phyloP scores from a whole-genome alignment of 2,113 vertebrate genomes.

The Cichladusa arquata region DNA sequence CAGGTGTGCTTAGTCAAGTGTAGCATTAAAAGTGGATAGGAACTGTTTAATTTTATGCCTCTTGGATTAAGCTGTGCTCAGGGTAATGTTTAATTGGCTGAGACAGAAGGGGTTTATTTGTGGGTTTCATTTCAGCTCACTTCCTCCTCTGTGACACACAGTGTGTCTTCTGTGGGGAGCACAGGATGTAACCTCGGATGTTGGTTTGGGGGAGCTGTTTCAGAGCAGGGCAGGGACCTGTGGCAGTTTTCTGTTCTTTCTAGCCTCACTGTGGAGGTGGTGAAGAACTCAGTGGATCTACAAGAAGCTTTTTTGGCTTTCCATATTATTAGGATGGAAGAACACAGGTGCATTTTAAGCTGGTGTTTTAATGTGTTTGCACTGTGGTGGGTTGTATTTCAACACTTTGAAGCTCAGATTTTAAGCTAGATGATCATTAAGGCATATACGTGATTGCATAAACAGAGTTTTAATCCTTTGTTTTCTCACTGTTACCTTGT shows the following conservation, averaged over 20 bases:
- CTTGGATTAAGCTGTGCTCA: not conserved
- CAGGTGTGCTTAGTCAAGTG: not conserved
- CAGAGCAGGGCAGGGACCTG: no score
- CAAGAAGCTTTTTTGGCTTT: not conserved
- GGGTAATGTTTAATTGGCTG: not conserved
- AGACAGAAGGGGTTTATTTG: not conserved
- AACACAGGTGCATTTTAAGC: not conserved
- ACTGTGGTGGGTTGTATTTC: not conserved
- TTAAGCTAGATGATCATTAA: not conserved
- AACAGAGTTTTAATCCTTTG: not conserved
- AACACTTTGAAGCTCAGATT: not conserved
- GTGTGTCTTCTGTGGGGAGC: rapidly evolving
- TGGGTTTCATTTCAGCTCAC: not conserved
- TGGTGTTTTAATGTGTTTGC: not conserved
- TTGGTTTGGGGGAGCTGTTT: not conserved
- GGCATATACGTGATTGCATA: not conserved
- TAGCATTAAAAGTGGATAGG: not conserved
- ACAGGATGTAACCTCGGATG: rapidly evolving
- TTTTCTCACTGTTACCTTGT: not conserved
- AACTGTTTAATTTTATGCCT: not conserved
- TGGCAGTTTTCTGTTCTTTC: not conserved
- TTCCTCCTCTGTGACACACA: not conserved
- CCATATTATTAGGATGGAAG: not conserved
- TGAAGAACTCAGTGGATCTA: not conserved
- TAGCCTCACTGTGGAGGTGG: no score